Percentiles rank a stretch among this genome's conserved stretches.
These are phyloP conservation scores for Ibycter americanus DNA, from an alignment of 2,797 vertebrate species.

Conservation along the genomic window DNA sequence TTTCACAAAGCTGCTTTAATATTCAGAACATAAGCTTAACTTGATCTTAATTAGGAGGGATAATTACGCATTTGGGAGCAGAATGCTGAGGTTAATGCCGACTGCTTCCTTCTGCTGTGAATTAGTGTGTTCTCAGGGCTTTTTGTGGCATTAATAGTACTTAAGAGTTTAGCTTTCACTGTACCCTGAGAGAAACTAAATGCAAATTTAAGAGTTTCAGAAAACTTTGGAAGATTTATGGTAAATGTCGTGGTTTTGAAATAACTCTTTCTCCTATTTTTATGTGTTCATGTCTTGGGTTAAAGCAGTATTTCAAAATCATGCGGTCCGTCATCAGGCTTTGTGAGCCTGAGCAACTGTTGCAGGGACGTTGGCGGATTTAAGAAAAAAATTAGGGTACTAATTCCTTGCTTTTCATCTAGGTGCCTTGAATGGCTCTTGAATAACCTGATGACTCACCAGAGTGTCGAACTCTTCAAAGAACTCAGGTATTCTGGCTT, in stretches of 20 bases:
- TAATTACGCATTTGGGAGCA: neutral
- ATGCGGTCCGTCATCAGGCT: neutral
- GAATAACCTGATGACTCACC: conserved; percentile 98
- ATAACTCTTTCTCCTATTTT: neutral
- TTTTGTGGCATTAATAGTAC: neutral
- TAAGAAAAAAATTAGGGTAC: neutral
- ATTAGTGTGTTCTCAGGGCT: neutral
- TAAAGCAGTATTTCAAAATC: neutral
- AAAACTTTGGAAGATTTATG: neutral
- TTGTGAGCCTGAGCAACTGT: neutral
- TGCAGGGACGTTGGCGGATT: neutral
- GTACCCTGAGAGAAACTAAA: neutral
- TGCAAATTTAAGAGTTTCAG: neutral
- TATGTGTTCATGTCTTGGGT: accelerated
- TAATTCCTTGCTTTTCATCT: neutral
- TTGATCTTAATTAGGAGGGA: neutral
- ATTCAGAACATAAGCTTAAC: neutral
- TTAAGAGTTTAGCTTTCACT: neutral
- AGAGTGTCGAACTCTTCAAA: conserved; percentile 94
- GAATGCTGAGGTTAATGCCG: neutral
- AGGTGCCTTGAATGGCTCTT: conserved; percentile 99
- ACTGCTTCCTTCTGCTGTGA: neutral
- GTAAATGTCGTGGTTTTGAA: neutral
- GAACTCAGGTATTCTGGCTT: conserved; percentile 87
- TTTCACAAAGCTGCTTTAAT: neutral